Evolutionary conservation across 2,888 invertebrate species (phyloP), one percentile per base, ranked within the genome.

Genomic region (Eulithis prunata): DNA sequence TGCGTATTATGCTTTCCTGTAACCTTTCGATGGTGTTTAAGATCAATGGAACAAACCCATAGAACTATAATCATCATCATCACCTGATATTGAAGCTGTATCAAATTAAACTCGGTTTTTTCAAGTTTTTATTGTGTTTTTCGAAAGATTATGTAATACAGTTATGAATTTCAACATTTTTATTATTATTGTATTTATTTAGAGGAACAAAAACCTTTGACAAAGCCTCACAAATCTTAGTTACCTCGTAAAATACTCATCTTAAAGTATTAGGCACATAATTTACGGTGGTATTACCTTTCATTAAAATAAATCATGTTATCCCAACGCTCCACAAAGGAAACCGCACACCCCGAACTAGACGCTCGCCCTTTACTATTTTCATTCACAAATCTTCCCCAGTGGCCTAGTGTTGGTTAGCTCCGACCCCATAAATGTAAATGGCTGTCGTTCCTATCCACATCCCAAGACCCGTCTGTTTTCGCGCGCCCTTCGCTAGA

Each of bases 301-400:
- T 67, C 63, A 67, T 64, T 68, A 62, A 53, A 49, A 65, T 65
- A 65, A 65, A 69, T 62, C 56, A 69, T 62, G 41, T n/a, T 56
- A 64, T 62, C 62, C 52, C 41, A 60, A 52, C 28, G 62, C 54
- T 12, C 51, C 51, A 62, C 60, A 72, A 71, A 65, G 61, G 54
- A 61, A 68, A 70, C 72, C 71, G 28, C 69, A 72, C 51, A 56
- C 49, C 61, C 38, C 64, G 43, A 69, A 70, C 62, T 62, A 57
- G 66, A 63, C 54, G 62, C 52, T 64, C 63, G 57, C 59, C 68
- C 63, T 63, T 68, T 64, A 66, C 58, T 64, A 70, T 68, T 65
- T 70, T 69, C 68, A 64, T 69, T 69, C 71, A 67, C 68, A 70
- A 71, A 71, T 70, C 71, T 68, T 71, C 61, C 52, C 49, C 47